Percentiles rank a stretch among this genome's conserved stretches.
Evolutionary conservation across 2,888 invertebrate genomes (phyloP).

Genomic region (Tenthredo distinguenda): DNA sequence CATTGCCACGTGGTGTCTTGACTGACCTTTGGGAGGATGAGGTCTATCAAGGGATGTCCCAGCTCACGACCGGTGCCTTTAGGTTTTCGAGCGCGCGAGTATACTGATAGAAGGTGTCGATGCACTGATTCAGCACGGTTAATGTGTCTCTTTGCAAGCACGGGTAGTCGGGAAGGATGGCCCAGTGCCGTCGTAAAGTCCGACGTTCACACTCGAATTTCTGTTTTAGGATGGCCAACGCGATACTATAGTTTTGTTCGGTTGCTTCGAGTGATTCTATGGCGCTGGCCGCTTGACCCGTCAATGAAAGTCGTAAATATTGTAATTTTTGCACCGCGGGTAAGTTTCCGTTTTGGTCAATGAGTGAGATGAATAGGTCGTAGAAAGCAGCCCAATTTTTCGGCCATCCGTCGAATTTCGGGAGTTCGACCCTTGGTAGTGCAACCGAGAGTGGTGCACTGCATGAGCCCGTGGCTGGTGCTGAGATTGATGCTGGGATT

Average conservation of each 20-base stretch:
- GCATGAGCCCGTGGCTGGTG: too few species aligned
- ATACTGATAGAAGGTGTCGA: conserved; percentile 48
- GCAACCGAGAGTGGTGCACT: conserved; percentile 1
- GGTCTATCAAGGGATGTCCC: conserved; percentile 50
- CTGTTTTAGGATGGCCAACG: conserved; percentile 50
- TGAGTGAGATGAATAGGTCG: conserved; percentile 52
- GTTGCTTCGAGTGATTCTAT: conserved; percentile 55
- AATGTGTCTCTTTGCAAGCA: conserved; percentile 23
- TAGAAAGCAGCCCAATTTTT: conserved; percentile 57
- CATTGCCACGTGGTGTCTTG: conserved; percentile 49
- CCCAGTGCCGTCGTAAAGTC: conserved; percentile 55
- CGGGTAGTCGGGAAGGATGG: conserved; percentile 52
- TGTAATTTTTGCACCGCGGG: conserved; percentile 57
- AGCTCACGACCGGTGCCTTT: conserved; percentile 38
- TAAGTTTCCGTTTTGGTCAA: conserved; percentile 56
- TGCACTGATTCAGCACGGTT: conserved; percentile 7
- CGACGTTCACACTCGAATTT: conserved; percentile 53
- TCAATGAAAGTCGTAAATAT: conserved; percentile 54
- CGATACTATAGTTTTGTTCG: conserved; percentile 53
- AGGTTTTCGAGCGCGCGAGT: conserved; percentile 40
- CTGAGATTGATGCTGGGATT: neutral
- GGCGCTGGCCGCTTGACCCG: conserved; percentile 49
- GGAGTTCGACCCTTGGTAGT: conserved; percentile 55
- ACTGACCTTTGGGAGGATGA: conserved; percentile 48
- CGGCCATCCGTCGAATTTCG: conserved; percentile 57